Percentiles rank a stretch among this genome's conserved stretches.
These are phyloP conservation scores for Lepidonotus clava DNA, from an alignment of 2,888 invertebrate genomes.

Conservation along the genomic window DNA sequence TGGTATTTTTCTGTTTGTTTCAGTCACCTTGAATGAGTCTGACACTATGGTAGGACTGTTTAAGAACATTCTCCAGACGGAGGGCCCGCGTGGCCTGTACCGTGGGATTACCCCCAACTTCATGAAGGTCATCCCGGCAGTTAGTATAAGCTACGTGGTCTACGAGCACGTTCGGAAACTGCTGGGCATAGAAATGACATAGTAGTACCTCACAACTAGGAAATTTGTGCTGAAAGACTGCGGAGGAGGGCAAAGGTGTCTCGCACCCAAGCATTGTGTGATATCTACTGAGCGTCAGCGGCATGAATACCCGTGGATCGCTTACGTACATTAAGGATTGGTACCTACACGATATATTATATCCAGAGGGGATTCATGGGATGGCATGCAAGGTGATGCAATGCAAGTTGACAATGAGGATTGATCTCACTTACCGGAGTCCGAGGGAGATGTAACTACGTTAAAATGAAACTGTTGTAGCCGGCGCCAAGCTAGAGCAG, in stretches of 20 bases:
- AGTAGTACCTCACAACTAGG: constrained; percentile 18
- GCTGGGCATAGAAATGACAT: constrained; percentile 73
- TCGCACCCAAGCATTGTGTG: constrained; percentile 34
- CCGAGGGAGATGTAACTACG: constrained; percentile 3
- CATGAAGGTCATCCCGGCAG: constrained; percentile 97
- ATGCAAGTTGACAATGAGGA: constrained; percentile 39
- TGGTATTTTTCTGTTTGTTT: neutral
- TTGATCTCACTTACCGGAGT: constrained; percentile 18
- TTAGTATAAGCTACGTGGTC: constrained; percentile 98
- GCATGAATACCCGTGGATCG: too few species aligned
- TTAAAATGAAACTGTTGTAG: too few species aligned
- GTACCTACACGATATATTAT: neutral
- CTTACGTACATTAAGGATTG: neutral
- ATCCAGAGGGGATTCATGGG: neutral
- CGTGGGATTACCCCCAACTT: constrained; percentile 99
- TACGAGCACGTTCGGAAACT: constrained; percentile 86
- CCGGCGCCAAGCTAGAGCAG: too few species aligned
- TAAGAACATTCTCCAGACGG: constrained; percentile 80
- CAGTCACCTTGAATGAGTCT: constrained; percentile 38
- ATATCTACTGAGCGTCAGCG: too few species aligned
- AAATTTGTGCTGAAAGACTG: neutral
- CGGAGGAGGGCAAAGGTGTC: neutral
- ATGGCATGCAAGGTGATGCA: neutral
- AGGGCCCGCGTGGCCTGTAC: constrained; percentile 95
- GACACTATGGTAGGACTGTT: constrained; percentile 68